These are phyloP conservation scores for Grallaria varia DNA, from an alignment of 2,113 vertebrate species.

Conservation along the genomic window DNA sequence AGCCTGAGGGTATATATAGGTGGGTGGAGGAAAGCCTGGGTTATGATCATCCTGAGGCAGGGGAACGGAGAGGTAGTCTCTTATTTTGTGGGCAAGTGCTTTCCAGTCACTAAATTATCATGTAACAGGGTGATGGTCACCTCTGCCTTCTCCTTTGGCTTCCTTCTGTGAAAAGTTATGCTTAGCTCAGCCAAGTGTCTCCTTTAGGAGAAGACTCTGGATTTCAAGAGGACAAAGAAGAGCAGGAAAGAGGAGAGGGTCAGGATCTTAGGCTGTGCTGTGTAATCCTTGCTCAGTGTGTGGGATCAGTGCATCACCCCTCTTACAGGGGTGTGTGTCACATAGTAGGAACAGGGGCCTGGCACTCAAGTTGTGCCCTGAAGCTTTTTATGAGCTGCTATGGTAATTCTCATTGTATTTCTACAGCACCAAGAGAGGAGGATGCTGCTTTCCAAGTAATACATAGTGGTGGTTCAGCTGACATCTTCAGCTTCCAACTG, in stretches of 20 bases:
- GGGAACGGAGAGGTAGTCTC: neutral
- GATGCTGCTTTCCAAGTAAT: neutral
- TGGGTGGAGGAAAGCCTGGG: neutral
- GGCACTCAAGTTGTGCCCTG: neutral
- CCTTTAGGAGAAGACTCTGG: neutral
- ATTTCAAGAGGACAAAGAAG: neutral
- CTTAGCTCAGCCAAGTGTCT: neutral
- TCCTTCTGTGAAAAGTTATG: neutral
- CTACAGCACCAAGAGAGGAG: neutral
- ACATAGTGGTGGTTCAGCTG: neutral
- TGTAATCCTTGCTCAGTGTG: neutral
- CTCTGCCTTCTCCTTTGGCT: neutral
- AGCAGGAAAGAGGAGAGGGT: neutral
- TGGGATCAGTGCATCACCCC: neutral
- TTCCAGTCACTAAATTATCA: neutral
- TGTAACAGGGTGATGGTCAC: rapidly evolving
- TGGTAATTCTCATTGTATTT: neutral
- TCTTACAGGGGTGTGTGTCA: neutral
- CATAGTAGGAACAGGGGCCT: neutral
- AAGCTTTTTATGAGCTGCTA: neutral
- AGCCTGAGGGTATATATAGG: neutral
- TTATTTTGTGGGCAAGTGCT: neutral
- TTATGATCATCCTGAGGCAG: neutral
- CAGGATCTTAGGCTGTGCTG: neutral
- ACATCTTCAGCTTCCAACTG: neutral